Percentiles rank a stretch among this genome's conserved stretches.
phyloP scores from a whole-genome alignment of 64 coral and sea anemone species.

The Dendrophyllia cribrosa region DNA sequence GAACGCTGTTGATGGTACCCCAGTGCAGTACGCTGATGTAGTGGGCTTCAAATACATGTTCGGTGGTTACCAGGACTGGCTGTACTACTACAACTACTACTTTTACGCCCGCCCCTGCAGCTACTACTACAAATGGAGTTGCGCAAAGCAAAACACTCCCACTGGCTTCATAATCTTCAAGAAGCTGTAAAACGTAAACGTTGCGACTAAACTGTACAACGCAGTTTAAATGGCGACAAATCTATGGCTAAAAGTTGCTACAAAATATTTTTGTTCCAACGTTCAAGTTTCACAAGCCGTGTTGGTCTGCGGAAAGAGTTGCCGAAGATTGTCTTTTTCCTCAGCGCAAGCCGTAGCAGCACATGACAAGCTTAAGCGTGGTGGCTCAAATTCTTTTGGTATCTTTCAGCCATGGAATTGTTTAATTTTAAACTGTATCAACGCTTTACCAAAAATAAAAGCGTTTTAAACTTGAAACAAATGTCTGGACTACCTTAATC shows the following conservation, averaged over 20 bases:
- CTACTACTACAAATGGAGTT: not conserved
- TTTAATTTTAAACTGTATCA: too few species aligned
- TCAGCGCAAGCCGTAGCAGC: too few species aligned
- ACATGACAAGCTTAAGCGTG: not conserved
- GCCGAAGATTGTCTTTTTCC: too few species aligned
- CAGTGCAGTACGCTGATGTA: constrained; percentile 67
- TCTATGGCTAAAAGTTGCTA: not conserved
- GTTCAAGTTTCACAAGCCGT: not conserved
- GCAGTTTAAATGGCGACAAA: not conserved
- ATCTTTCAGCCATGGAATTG: not conserved
- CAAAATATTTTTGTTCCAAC: not conserved
- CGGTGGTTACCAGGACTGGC: constrained; percentile 17
- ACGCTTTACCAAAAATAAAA: not conserved
- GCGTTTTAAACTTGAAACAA: not conserved
- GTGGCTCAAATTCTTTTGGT: not conserved
- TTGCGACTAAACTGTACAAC: not conserved
- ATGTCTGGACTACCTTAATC: not conserved
- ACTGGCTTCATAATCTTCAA: constrained; percentile 86
- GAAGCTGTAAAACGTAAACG: not conserved
- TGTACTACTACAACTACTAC: constrained; percentile 15
- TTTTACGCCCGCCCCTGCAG: constrained; percentile 54
- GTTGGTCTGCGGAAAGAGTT: too few species aligned
- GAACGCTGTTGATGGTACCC: constrained; percentile 63
- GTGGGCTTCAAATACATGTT: constrained; percentile 66
- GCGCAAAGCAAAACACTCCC: constrained; percentile 11